Evolutionary conservation across 2,797 vertebrate species (phyloP), one percentile per base, ranked within the genome.

Genomic region (Neoniphon sammara): DNA sequence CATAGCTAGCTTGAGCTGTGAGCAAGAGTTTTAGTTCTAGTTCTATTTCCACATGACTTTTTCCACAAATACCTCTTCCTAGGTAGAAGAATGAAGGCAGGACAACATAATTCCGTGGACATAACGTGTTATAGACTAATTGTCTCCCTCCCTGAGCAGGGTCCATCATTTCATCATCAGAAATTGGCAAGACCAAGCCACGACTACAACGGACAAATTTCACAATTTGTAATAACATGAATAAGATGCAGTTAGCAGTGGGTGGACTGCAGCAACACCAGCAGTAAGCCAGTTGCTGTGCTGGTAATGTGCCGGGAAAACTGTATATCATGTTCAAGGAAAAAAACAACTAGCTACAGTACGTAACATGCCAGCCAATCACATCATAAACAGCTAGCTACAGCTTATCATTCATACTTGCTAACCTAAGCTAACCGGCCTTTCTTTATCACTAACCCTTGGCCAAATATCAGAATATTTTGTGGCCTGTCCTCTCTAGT

Each of bases 301-400:
- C 9, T n/a, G 44, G 25, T 7, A 3, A 14, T 47, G 2, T 56
- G 25, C 0, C 7, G 15, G 2, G 56, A 2, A 55, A 1, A 34
- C n/a, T 54, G 20, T 5, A 20, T 1, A 10, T 34, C 31, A 64
- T 27, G 8, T 25, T 63, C n/a, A 14, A 30, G 20, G 14, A 7
- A 0, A 42, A n/a, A 15, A 5, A 49, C 31, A 63, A 80, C 46
- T 2, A 34, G 78, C 49, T 2, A 34, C 1, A 7, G 30, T 31
- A 18, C 50, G 18, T 67, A 66, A 30, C 77, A 74, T 79, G 66
- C 66, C 66, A 72, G 58, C 2, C 61, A 47, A 62, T 75, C 66
- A 31, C 53, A 86, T 82, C 70, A 77, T 50, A 18, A 46, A 74
- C 57, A 63, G 83, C 82, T 83, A 85, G 87, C 88, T 49, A n/a